A percentile compares a stretch with the other conserved stretches of the same genome.
Conservation (phyloP, 2,888 invertebrate species). For the Tenthredo scrophulariae region DNA sequence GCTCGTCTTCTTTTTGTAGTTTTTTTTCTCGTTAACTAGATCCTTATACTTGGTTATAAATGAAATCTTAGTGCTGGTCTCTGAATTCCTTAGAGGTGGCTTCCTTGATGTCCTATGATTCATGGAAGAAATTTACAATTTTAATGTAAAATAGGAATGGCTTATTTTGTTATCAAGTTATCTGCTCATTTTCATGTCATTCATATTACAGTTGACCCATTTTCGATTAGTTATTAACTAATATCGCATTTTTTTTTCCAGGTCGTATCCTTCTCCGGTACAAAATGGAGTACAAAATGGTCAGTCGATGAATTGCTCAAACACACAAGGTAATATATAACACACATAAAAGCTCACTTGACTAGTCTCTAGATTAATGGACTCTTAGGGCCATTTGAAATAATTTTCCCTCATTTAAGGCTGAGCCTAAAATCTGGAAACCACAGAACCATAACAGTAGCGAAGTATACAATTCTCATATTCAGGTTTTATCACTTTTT, state of each 20-base stretch:
- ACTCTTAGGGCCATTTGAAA: background rate
- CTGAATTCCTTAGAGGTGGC: background rate
- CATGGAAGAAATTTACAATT: background rate
- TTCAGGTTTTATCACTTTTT: background rate
- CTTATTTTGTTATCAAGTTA: background rate
- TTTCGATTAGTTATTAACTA: background rate
- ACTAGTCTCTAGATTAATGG: background rate
- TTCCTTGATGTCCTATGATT: background rate
- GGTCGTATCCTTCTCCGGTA: slow-evolving; percentile 76
- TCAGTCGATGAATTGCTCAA: slow-evolving; percentile 73
- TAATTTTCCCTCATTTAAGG: background rate
- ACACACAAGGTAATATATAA: slow-evolving; percentile 68
- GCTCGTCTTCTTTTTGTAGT: background rate
- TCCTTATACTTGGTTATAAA: background rate
- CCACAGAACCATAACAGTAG: background rate
- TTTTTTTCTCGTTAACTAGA: background rate
- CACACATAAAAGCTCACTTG: background rate
- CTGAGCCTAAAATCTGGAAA: background rate
- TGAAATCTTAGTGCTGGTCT: background rate
- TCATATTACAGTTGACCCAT: background rate
- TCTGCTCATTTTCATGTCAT: background rate
- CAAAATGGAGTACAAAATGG: slow-evolving; percentile 74
- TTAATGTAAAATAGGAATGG: background rate
- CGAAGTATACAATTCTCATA: background rate
- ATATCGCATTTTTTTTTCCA: slow-evolving; percentile 64